A percentile compares a stretch with the other conserved stretches of the same genome.
Conservation (phyloP, 1,140 invertebrate species). For the Rhagoletis pomonella region DNA sequence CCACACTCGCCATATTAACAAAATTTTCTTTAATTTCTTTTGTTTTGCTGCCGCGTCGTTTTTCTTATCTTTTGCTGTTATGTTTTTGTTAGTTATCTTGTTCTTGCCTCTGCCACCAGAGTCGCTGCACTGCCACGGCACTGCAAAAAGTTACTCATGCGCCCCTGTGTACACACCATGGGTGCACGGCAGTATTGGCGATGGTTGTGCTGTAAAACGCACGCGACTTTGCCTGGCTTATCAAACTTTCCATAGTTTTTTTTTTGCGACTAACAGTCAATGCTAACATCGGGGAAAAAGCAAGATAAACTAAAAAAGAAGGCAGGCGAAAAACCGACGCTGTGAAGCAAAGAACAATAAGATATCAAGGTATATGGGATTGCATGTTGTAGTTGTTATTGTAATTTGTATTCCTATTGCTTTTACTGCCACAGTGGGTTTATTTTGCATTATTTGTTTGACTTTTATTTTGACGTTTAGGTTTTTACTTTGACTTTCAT, state of each 20-base stretch:
- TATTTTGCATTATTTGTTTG: conserved; percentile 59
- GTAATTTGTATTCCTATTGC: conserved; percentile 29
- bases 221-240: conserved; percentile 3
- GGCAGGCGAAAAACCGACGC: not conserved
- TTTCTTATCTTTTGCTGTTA: conserved; percentile 30
- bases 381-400: conserved; percentile 42
- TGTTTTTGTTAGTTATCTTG: conserved; percentile 21
- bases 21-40: conserved; percentile 39
- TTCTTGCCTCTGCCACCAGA: not conserved
- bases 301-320: not conserved
- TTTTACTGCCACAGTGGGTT: not conserved
- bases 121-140: not conserved
- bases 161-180: not conserved
- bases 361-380: not conserved
- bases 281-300: not conserved
- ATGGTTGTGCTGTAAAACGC: not conserved
- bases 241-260: conserved; percentile 31
- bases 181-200: not conserved
- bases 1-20: not conserved
- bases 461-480: conserved; percentile 71
- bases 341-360: not conserved
- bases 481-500: conserved; percentile 74
- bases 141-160: conserved; percentile 32
- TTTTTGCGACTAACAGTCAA: not conserved
- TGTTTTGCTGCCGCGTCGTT: not conserved